Evolutionary conservation across 30 jellyfish, hydroid and myxozoan genomes (phyloP), one percentile per base, ranked within the genome.

Genomic region (Sanderia malayensis): DNA sequence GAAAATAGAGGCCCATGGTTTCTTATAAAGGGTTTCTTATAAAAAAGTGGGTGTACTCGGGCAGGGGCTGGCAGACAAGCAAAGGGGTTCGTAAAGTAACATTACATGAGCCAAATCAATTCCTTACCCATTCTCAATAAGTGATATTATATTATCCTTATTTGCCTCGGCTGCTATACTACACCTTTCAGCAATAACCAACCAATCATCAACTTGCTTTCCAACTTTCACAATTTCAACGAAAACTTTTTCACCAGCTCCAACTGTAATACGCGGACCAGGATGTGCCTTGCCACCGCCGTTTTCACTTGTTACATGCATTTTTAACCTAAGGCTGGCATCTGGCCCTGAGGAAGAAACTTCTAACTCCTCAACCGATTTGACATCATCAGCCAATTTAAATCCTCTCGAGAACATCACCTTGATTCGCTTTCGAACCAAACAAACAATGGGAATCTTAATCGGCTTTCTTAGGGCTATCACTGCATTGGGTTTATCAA

Each of bases 111-210:
- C n/a, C n/a, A n/a, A n/a, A n/a, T n/a, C 4, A 44, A 9, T 24
- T 18, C 6, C 82, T 70, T 70, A 70, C 82, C 82, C 82, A 28
- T 70, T 61, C 3, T 20, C 82, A 31, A 70, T 70, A 4, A 70
- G 82, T 3, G 76, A n/a, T n/a, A n/a, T n/a, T n/a, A n/a, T n/a
- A n/a, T n/a, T n/a, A n/a, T n/a, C n/a, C n/a, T n/a, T n/a, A n/a
- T n/a, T n/a, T n/a, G n/a, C n/a, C n/a, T n/a, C n/a, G n/a, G n/a
- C n/a, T n/a, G n/a, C n/a, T n/a, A n/a, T n/a, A n/a, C n/a, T n/a
- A 44, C 94, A 82, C 27, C 63, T 19, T 27, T 71, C 81, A 2
- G 74, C 83, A 32, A 31, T 22, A 11, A 82, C 87, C 4, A 33
- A 34, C 32, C 70, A 22, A 22, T 63, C 52, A 44, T 82, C 70